These are phyloP conservation scores for Gymnoscopelus microlampas DNA, from an alignment of 2,797 vertebrate genomes.

Conservation along the genomic window DNA sequence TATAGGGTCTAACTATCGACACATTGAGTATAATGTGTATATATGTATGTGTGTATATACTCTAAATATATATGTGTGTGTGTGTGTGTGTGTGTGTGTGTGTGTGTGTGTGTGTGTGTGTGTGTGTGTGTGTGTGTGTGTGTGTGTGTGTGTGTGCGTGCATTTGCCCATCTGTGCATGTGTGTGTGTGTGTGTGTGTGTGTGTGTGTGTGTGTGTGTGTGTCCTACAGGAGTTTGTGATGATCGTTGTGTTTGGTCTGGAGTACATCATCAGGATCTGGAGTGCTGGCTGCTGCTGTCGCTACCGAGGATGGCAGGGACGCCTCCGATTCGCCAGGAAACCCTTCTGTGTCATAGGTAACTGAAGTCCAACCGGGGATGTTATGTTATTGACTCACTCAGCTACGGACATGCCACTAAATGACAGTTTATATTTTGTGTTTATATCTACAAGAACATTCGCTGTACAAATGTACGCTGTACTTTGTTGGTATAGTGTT, in stretches of 20 bases:
- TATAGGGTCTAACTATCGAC: no score
- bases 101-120: slow-evolving; percentile 11
- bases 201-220: background rate
- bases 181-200: background rate
- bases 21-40: no score
- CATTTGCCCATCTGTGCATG: slow-evolving; percentile 4
- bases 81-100: slow-evolving; percentile 16
- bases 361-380: slow-evolving; percentile 11
- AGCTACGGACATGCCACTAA: no score
- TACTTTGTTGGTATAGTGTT: no score
- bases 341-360: slow-evolving; percentile 98
- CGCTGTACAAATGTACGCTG: no score
- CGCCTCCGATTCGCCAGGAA: slow-evolving; percentile 95
- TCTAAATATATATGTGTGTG: no score
- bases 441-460: no score
- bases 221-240: slow-evolving; percentile 93
- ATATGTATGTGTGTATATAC: background rate
- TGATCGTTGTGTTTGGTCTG: slow-evolving; percentile 99
- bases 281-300: slow-evolving; percentile 98
- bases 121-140: slow-evolving; percentile 23
- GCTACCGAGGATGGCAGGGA: slow-evolving; percentile 98
- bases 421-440: no score
- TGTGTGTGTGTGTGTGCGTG: slow-evolving; percentile 19
- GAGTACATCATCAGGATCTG: slow-evolving; percentile 99
- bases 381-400: no score